Percentiles rank a stretch among this genome's conserved stretches.
Conservation (phyloP, 1,140 invertebrate genomes). For the Paraescarpia echinospica region DNA sequence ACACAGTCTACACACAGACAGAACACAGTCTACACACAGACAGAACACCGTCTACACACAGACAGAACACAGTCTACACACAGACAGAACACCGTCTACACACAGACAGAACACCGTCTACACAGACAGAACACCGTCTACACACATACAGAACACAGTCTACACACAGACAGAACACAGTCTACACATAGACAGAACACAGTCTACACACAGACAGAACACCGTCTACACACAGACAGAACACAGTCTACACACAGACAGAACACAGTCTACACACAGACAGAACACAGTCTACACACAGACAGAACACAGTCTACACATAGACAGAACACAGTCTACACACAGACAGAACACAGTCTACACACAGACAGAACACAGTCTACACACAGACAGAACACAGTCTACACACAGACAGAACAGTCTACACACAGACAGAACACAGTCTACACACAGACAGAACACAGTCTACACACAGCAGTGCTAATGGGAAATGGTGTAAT, state of each 20-base stretch:
- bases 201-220: conserved; percentile 35
- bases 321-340: conserved; percentile 34
- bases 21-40: no score
- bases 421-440: conserved; percentile 36
- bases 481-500: no score
- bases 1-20: conserved; percentile 36
- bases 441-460: conserved; percentile 35
- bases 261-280: conserved; percentile 35
- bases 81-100: no score
- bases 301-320: conserved; percentile 35
- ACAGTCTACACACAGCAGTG: no score
- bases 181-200: conserved; percentile 35
- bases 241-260: conserved; percentile 36
- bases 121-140: no score
- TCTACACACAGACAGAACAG: no score
- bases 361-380: conserved; percentile 29
- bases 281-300: conserved; percentile 35
- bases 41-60: no score
- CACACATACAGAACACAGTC: conserved; percentile 29
- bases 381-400: conserved; percentile 31
- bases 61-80: neutral
- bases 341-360: conserved; percentile 35
- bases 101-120: conserved; percentile 8
- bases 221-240: conserved; percentile 35
- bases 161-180: conserved; percentile 31